A percentile compares a stretch with the other conserved stretches of the same genome.
These are phyloP conservation scores for Acrocera orbiculus DNA, from an alignment of 2,888 invertebrate species.

Conservation along the genomic window DNA sequence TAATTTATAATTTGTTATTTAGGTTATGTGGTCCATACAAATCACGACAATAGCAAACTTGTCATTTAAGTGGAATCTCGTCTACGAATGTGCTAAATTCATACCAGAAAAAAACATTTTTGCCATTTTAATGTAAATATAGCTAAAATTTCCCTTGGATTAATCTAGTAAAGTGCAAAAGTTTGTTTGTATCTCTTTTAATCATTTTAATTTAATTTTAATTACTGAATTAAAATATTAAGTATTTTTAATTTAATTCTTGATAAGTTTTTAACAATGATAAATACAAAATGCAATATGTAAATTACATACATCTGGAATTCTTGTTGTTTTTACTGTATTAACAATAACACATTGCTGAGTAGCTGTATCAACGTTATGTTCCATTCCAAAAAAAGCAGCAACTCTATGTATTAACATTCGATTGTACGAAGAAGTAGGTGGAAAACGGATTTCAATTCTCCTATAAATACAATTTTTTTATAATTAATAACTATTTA, in stretches of 20 bases:
- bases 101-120: too few relatives aligned
- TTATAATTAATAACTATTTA: neutral
- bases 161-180: too few relatives aligned
- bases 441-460: conserved; percentile 67
- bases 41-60: too few relatives aligned
- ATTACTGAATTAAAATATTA: neutral
- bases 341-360: conserved; percentile 67
- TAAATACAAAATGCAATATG: neutral
- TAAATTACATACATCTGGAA: conserved; percentile 24
- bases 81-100: too few relatives aligned
- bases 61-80: too few relatives aligned
- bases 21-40: too few relatives aligned
- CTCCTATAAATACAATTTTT: conserved; percentile 33
- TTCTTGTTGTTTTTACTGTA: conserved; percentile 41
- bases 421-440: conserved; percentile 88
- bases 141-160: too few relatives aligned
- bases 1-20: too few relatives aligned
- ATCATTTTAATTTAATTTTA: too few relatives aligned
- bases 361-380: conserved; percentile 74
- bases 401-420: conserved; percentile 92
- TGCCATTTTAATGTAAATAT: too few relatives aligned
- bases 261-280: conserved; percentile 1
- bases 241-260: too few relatives aligned
- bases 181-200: too few relatives aligned
- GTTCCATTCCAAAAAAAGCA: conserved; percentile 84